Percentiles rank a stretch among this genome's conserved stretches.
These are phyloP conservation scores for Xanthorhoe spadicearia DNA, from an alignment of 2,888 invertebrate species.

Conservation along the genomic window DNA sequence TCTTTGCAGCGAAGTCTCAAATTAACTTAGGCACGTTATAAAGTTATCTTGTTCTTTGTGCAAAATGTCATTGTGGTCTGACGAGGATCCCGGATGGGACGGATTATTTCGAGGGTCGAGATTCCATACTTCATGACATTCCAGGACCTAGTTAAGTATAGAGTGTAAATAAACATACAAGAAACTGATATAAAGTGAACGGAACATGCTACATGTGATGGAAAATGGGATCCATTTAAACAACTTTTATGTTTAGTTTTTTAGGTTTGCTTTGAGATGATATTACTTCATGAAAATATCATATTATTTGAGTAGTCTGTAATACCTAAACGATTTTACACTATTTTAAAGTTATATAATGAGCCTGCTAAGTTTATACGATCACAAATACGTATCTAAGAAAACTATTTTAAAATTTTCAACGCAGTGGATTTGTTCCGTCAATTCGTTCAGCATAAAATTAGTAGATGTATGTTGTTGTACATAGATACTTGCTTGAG, in stretches of 20 bases:
- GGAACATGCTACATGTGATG: not conserved
- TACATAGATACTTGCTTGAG: constrained; percentile 6
- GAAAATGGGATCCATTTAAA: too few species aligned
- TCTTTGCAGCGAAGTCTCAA: constrained; percentile 7
- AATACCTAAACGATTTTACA: too few species aligned
- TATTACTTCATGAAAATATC: too few species aligned
- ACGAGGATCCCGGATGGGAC: constrained; percentile 28
- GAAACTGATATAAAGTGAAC: not conserved
- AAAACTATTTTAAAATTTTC: not conserved
- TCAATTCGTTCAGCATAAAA: not conserved
- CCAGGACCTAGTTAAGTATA: constrained; percentile 1
- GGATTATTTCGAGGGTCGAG: constrained; percentile 24
- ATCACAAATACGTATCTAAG: not conserved
- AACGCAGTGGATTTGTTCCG: not conserved
- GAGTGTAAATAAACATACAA: not conserved
- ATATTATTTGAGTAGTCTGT: too few species aligned
- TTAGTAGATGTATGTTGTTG: constrained; percentile 7
- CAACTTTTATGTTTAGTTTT: too few species aligned
- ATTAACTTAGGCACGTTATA: constrained; percentile 4
- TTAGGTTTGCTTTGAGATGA: too few species aligned
- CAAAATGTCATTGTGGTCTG: constrained; percentile 2
- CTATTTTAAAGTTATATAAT: too few species aligned
- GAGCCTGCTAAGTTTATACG: too few species aligned
- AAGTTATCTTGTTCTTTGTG: constrained; percentile 27
- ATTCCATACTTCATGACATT: constrained; percentile 33